Percentiles rank a stretch among this genome's conserved stretches.
phyloP scores from a whole-genome alignment of 2,113 vertebrate genomes.

The Dinomys branickii region DNA sequence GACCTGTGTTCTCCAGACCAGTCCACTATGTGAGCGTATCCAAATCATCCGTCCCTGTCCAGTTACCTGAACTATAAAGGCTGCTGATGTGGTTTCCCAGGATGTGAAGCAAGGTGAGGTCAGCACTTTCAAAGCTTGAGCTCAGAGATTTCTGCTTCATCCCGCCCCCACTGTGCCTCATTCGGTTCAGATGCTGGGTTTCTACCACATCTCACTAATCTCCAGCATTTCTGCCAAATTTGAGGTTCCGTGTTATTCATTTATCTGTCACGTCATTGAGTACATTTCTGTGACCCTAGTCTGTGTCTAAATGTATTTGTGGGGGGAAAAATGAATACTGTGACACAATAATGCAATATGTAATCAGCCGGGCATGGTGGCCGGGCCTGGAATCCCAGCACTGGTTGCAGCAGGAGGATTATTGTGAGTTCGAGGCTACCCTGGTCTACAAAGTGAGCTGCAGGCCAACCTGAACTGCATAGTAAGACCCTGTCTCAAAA shows the following conservation, averaged over 20 bases:
- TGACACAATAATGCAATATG: not conserved
- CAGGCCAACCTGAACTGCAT: too few relatives aligned
- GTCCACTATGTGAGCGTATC: not conserved
- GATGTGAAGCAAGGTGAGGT: not conserved
- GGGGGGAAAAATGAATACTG: not conserved
- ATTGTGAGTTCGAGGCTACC: too few relatives aligned
- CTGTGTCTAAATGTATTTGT: not conserved
- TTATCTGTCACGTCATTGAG: not conserved
- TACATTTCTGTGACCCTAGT: not conserved
- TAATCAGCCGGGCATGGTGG: too few relatives aligned
- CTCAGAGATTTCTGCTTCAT: not conserved
- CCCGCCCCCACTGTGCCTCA: not conserved
- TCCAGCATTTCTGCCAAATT: not conserved
- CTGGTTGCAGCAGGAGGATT: too few relatives aligned
- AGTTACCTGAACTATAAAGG: not conserved
- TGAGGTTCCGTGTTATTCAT: not conserved
- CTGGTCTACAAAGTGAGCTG: too few relatives aligned
- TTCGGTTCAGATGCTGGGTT: not conserved
- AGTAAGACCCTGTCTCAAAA: too few relatives aligned
- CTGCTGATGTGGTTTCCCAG: not conserved
- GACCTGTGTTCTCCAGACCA: too few relatives aligned
- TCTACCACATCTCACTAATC: not conserved
- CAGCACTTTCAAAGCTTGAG: not conserved
- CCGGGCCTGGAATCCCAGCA: too few relatives aligned
- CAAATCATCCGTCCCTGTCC: not conserved